Evolutionary conservation across 1,140 invertebrate species (phyloP).

Genomic region (Heliconius eleuchia): DNA sequence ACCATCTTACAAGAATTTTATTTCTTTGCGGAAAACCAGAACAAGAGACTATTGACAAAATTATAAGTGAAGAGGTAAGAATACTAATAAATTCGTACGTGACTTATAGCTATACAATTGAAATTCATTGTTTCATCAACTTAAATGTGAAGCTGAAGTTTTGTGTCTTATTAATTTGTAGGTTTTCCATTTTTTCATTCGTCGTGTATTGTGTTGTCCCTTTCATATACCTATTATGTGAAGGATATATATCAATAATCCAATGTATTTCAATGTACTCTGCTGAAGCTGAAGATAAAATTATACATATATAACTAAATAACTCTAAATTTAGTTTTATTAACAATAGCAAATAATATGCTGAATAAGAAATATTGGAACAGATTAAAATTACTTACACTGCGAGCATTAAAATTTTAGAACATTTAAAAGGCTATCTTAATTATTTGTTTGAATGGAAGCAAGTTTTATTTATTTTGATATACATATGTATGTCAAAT

Average conservation of each 20-base stretch:
- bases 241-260: neutral
- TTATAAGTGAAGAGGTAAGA: slow-evolving; percentile 93
- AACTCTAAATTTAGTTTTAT: neutral
- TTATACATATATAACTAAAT: neutral
- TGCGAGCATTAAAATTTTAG: too few relatives aligned
- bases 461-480: neutral
- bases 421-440: too few relatives aligned
- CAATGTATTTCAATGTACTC: neutral
- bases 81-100: slow-evolving; percentile 1
- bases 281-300: neutral
- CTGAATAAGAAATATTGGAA: too few relatives aligned
- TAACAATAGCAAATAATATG: neutral
- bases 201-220: neutral
- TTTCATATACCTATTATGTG: neutral
- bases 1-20: slow-evolving; percentile 95
- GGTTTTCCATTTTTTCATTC: neutral
- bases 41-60: slow-evolving; percentile 91
- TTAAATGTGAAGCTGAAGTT: neutral
- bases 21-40: slow-evolving; percentile 92
- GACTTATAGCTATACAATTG: neutral
- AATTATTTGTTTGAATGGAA: neutral
- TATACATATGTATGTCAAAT: neutral
- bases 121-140: neutral
- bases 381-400: too few relatives aligned
- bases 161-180: neutral